Conservation (phyloP, 1,140 invertebrate species). For the Mamestra configurata region DNA sequence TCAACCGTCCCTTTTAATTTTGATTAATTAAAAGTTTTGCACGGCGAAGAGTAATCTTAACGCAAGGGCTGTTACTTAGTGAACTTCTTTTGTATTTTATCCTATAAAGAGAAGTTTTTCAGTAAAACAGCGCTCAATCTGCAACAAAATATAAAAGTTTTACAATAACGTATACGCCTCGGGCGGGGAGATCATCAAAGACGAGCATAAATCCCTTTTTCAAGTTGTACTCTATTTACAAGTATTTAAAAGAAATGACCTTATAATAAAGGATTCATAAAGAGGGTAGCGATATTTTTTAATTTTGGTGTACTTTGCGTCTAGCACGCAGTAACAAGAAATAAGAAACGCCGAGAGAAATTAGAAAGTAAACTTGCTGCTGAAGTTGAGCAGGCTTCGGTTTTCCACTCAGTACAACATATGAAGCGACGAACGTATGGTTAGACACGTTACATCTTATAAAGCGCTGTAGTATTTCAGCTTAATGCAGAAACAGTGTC, state of each 20-base stretch:
- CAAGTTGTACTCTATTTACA: conserved; percentile 73
- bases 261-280: conserved; percentile 58
- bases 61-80: conserved; percentile 77
- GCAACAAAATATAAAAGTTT: conserved; percentile 86
- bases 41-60: conserved; percentile 79
- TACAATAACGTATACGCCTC: conserved; percentile 83
- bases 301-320: neutral
- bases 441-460: conserved; percentile 56
- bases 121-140: conserved; percentile 82
- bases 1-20: conserved; percentile 75
- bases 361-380: conserved; percentile 31
- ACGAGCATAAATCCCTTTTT: conserved; percentile 70
- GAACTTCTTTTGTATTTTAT: conserved; percentile 85
- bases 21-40: conserved; percentile 84
- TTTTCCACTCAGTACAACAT: conserved; percentile 33
- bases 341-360: neutral
- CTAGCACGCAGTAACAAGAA: neutral
- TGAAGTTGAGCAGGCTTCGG: conserved; percentile 8
- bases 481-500: conserved; percentile 84
- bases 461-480: conserved; percentile 68
- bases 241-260: conserved; percentile 63
- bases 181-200: conserved; percentile 76
- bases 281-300: conserved; percentile 10
- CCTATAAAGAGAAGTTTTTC: conserved; percentile 82
- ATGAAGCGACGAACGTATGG: conserved; percentile 48